phyloP scores from a whole-genome alignment of 2,113 vertebrate genomes.

The Spea bombifrons region DNA sequence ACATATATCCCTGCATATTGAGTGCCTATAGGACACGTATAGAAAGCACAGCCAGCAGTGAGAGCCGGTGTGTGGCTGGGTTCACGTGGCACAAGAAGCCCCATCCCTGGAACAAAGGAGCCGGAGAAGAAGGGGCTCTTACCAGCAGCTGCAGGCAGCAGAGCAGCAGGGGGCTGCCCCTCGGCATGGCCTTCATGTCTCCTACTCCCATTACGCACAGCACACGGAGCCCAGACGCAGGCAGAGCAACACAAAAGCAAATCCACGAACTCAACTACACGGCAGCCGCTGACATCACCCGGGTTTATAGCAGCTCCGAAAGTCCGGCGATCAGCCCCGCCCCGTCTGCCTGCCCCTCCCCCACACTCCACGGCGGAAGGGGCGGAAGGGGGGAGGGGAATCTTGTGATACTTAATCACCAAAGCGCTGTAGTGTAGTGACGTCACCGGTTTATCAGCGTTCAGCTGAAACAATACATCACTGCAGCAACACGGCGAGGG shows the following conservation, averaged over 20 bases:
- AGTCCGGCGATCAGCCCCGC: not conserved
- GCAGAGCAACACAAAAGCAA: not conserved
- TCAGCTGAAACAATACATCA: not conserved
- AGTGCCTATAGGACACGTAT: no score
- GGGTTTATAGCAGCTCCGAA: conserved; percentile 21
- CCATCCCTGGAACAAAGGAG: conserved; percentile 2
- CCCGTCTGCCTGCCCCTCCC: not conserved
- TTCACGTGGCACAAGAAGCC: conserved; percentile 8
- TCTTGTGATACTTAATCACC: not conserved
- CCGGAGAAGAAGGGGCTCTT: conserved; percentile 23
- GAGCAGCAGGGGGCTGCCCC: not conserved
- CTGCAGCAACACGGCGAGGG: no score
- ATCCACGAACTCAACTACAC: not conserved
- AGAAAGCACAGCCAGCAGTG: no score
- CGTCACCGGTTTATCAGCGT: not conserved
- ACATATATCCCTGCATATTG: no score
- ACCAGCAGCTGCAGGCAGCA: conserved; percentile 28
- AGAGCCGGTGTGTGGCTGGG: not conserved
- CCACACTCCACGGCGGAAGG: not conserved
- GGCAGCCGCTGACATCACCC: conserved; percentile 27
- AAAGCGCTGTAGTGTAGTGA: not conserved
- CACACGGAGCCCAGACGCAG: not conserved
- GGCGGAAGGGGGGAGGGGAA: not conserved
- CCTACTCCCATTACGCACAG: not conserved
- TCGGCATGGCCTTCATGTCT: not conserved